Evolutionary conservation across 2,113 vertebrate genomes (phyloP).

Genomic region (Hoplias malabaricus): DNA sequence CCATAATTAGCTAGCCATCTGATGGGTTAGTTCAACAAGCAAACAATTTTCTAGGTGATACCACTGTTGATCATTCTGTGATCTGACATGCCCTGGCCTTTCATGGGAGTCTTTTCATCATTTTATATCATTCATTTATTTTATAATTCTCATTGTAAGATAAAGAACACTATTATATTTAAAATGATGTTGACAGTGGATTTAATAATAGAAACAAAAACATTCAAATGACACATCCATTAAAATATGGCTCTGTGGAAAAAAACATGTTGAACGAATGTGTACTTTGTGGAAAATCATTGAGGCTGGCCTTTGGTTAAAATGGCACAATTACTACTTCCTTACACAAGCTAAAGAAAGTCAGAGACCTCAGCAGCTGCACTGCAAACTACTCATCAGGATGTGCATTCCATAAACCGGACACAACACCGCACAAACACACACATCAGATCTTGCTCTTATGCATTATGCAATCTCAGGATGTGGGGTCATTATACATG

Average conservation of each 20-base stretch:
- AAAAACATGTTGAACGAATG: neutral
- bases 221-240: neutral
- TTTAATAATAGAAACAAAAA: too few species aligned
- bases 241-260: neutral
- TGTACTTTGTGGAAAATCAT: conserved; percentile 16
- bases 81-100: too few species aligned
- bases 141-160: too few species aligned
- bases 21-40: too few species aligned
- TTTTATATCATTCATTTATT: too few species aligned
- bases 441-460: neutral
- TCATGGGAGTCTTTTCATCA: too few species aligned
- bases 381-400: conserved; percentile 14
- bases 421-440: neutral
- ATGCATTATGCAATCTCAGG: neutral
- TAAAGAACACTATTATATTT: too few species aligned
- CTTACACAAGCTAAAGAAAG: conserved; percentile 35
- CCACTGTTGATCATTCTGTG: too few species aligned
- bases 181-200: too few species aligned
- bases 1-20: too few species aligned
- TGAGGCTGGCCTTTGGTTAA: neutral
- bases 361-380: conserved; percentile 20
- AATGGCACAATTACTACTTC: conserved; percentile 10
- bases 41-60: too few species aligned
- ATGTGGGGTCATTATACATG: too few species aligned
- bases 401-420: neutral